Base-by-base conservation (phyloP, 2,797 vertebrate genomes). In the Cyclura pinguis region DNA sequence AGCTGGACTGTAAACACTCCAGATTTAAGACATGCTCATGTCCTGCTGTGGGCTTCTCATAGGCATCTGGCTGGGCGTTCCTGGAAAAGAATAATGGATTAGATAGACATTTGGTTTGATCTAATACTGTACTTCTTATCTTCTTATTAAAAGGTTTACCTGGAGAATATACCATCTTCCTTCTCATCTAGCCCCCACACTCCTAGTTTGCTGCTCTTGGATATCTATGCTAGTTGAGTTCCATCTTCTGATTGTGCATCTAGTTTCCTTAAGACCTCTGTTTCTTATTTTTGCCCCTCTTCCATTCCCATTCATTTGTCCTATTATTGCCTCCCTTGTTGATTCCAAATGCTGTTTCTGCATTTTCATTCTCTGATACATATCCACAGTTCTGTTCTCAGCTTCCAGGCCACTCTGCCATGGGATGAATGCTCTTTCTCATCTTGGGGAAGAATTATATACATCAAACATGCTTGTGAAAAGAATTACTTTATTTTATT, bases 311-410 rank as follows among this genome's bases (percentile, higher is more conserved):
- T 69, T 77, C 35, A 84, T 84, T 84, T 8, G 78, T 47, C 50
- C 35, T 72, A 35, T 59, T 87, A 78, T 91, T 88, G 52, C 50
- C 72, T 78, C 80, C 50, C 52, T 59, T 84, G 52, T 69, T 87
- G 35, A 69, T 90, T 89, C 84, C 57, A 84, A 84, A 91, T 80
- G 32, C 47, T 55, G 29, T 20, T 64, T 64, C 35, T 72, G 80
- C 47, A 6, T 69, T 90, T 77, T 69, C 85, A 86, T 42, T 59
- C 24, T 67, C 84, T 81, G 20, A 78, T 84, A 38, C n/a, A 77
- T 52, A 29, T 82, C 86, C 42, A 42, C 35, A 69, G 29, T 73
- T 89, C 83, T 83, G 20, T 76, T 77, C 16, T 35, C 32, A 55
- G 72, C 85, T 90, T 87, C 80, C 73, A 72, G 86, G 72, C 22